These are phyloP conservation scores for Puffinus mauretanicus DNA, from an alignment of 2,113 vertebrate genomes.

Conservation along the genomic window DNA sequence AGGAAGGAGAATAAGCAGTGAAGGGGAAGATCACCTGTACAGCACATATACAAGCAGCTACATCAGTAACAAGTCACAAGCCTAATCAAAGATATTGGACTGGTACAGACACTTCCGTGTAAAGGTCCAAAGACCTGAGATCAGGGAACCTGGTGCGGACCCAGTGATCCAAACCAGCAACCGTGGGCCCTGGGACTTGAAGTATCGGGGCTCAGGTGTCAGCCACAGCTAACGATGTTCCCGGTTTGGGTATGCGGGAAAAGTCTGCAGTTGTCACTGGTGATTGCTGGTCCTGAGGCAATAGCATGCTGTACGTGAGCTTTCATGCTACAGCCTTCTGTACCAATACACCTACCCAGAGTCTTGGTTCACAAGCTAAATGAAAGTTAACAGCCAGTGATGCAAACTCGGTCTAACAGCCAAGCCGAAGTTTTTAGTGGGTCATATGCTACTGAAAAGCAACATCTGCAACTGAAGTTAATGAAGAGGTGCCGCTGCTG, in stretches of 20 bases:
- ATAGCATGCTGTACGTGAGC: fast-evolving
- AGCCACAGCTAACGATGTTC: not conserved
- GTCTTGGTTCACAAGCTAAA: not conserved
- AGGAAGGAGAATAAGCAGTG: not conserved
- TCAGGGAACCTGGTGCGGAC: not conserved
- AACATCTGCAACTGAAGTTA: not conserved
- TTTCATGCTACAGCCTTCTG: not conserved
- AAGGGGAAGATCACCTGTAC: not conserved
- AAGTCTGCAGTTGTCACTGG: not conserved
- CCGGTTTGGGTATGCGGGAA: no score
- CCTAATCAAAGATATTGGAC: not conserved
- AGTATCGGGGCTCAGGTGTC: not conserved
- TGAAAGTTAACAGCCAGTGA: not conserved
- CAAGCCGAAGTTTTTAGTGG: not conserved
- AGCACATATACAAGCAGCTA: not conserved
- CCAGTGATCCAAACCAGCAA: not conserved
- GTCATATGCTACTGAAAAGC: not conserved
- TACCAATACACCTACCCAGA: not conserved
- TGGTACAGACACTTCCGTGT: not conserved
- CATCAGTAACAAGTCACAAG: not conserved
- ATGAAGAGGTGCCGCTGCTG: not conserved
- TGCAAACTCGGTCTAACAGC: not conserved
- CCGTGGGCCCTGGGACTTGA: not conserved
- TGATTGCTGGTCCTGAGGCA: not conserved
- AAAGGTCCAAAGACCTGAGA: not conserved